These are phyloP conservation scores for Larimichthys polyactis DNA, from an alignment of 2,113 vertebrate genomes.

Conservation along the genomic window DNA sequence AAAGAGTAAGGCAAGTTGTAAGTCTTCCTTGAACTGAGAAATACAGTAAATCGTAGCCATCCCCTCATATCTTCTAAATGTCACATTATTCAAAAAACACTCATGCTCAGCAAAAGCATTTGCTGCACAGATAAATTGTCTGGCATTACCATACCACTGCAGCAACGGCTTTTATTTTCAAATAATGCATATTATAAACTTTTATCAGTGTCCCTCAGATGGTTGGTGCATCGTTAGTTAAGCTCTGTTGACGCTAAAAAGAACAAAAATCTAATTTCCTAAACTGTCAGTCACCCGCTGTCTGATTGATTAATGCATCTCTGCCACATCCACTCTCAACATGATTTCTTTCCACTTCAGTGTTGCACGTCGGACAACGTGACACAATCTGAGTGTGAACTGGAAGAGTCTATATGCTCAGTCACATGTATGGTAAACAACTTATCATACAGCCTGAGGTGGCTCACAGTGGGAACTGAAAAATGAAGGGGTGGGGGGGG, in stretches of 20 bases:
- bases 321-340: background rate
- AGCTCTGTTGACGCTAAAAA: conserved; percentile 4
- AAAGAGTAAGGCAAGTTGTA: background rate
- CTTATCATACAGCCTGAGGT: conserved; percentile 29
- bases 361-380: background rate
- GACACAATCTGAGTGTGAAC: conserved; percentile 2
- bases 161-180: background rate
- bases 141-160: background rate
- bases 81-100: background rate
- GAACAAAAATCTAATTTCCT: conserved; percentile 19
- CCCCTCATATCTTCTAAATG: background rate
- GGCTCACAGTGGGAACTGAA: conserved; percentile 31
- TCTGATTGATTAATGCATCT: conserved; percentile 6
- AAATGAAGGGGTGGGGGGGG: background rate
- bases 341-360: background rate
- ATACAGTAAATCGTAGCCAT: background rate
- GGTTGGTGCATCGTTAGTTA: conserved; percentile 21
- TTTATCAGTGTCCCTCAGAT: conserved; percentile 10
- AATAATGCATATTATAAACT: background rate
- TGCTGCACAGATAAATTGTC: background rate
- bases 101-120: conserved; percentile 4
- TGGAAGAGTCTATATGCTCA: conserved; percentile 3
- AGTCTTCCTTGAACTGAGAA: too few relatives aligned
- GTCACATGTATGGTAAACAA: conserved; percentile 41
- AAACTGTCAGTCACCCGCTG: background rate